Percentiles rank a stretch among this genome's conserved stretches.
Evolutionary conservation across 2,113 vertebrate genomes (phyloP).

Genomic region (Girardinichthys multiradiatus): DNA sequence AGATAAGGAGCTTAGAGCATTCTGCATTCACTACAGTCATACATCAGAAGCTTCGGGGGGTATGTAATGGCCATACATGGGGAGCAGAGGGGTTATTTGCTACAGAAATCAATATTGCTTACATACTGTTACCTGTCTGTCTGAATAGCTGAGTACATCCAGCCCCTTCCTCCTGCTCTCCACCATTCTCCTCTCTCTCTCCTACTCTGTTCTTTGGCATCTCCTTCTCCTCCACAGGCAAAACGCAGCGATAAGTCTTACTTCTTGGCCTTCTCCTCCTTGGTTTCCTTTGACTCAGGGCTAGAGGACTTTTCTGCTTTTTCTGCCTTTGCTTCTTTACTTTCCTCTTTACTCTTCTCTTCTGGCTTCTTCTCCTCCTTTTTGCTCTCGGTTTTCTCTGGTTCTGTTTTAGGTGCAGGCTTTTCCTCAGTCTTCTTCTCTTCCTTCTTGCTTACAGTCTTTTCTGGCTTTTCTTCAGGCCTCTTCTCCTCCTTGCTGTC

Average conservation of each 20-base stretch:
- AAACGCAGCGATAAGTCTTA: slow-evolving; percentile 62
- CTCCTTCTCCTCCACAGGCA: slow-evolving; percentile 28
- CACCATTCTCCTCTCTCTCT: slow-evolving; percentile 4
- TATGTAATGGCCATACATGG: slow-evolving; percentile 67
- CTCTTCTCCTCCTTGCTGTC: slow-evolving; percentile 16
- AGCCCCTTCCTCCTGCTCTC: slow-evolving; percentile 38
- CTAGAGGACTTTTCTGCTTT: slow-evolving; percentile 85
- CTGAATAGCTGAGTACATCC: slow-evolving; percentile 38
- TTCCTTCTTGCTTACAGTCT: slow-evolving; percentile 61
- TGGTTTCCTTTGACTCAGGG: slow-evolving; percentile 82
- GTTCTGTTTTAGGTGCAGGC: slow-evolving; percentile 49
- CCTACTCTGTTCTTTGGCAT: slow-evolving; percentile 67
- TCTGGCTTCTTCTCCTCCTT: slow-evolving; percentile 73
- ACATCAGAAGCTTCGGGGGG: slow-evolving; percentile 80
- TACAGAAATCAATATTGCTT: slow-evolving; percentile 79
- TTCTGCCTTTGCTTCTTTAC: slow-evolving; percentile 57
- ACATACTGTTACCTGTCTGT: slow-evolving; percentile 66
- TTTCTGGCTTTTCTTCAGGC: slow-evolving; percentile 32
- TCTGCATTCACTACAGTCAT: slow-evolving; percentile 82
- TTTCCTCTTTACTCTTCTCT: slow-evolving; percentile 66
- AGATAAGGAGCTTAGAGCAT: slow-evolving; percentile 77
- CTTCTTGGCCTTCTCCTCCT: slow-evolving; percentile 81
- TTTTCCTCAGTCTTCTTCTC: slow-evolving; percentile 72
- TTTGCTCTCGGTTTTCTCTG: slow-evolving; percentile 60
- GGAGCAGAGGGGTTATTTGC: slow-evolving; percentile 66